Conservation (phyloP, 2,888 invertebrate species). For the Caenorhabditis becei region DNA sequence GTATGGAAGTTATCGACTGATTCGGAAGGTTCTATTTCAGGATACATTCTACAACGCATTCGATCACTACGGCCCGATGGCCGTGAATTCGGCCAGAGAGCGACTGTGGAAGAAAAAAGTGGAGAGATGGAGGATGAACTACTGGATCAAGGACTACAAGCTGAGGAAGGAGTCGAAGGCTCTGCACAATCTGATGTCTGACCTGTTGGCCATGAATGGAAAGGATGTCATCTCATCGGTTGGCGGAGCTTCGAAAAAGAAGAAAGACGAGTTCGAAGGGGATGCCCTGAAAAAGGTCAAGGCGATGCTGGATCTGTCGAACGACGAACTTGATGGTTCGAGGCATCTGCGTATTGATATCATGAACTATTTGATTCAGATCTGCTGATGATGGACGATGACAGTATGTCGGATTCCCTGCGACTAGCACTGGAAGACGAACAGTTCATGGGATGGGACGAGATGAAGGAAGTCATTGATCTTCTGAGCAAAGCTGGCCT, state of each 20-base stretch:
- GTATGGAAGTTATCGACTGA: too few relatives aligned
- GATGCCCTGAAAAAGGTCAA: background rate
- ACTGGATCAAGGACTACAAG: conserved; percentile 28
- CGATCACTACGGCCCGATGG: background rate
- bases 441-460: conserved; percentile 4
- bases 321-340: conserved; percentile 8
- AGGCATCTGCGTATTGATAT: background rate
- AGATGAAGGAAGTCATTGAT: conserved; percentile 21
- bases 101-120: conserved; percentile 23
- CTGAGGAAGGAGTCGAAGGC: conserved; percentile 32
- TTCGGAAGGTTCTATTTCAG: too few relatives aligned
- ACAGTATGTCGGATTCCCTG: background rate
- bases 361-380: background rate
- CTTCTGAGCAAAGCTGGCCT: conserved; percentile 35
- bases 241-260: background rate
- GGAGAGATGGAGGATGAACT: background rate
- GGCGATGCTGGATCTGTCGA: background rate
- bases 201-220: conserved; percentile 13
- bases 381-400: background rate
- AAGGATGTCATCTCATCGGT: conserved; percentile 5
- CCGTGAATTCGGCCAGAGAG: background rate
- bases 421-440: conserved; percentile 5
- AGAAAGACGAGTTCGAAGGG: conserved; percentile 19
- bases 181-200: conserved; percentile 17
- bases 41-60: background rate